Evolutionary conservation across 2,797 vertebrate genomes (phyloP), one percentile per base, ranked within the genome.

Genomic region (Diplodus puntazzo): DNA sequence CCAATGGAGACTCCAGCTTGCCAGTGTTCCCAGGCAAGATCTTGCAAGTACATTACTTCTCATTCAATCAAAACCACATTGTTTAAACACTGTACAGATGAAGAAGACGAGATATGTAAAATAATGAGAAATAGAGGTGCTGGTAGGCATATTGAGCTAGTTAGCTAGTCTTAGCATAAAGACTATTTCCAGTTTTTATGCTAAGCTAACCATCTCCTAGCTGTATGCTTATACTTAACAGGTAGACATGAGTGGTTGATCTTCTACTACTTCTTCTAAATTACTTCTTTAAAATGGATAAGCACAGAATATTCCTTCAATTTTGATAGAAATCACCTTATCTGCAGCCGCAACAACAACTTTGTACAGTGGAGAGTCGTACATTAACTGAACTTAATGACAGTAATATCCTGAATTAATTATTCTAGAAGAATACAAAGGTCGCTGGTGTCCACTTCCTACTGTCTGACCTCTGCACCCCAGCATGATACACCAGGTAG

Each of bases 401-500:
- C 16, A 60, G 4, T 10, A 53, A 27, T 17, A 30, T 9, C n/a
- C 53, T 6, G 49, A 66, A 58, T 66, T 13, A 20, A 20, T 21
- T 43, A 16, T 80, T 39, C 60, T 25, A 3, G 74, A 69, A 55
- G 42, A 43, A 21, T 55, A 42, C 39, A 68, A 45, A 43, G n/a
- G 34, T 69, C 43, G 20, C 27, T 68, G 4, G 64, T 34, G 61
- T 49, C 76, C 79, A 81, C 66, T 73, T 79, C 69, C 60, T 25
- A 27, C n/a, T 34, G 50, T 85, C 74, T 48, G 74, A 75, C 67
- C 69, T 75, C 79, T 62, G 63, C 57, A 81, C 60, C 84, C 55
- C 82, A 60, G 57, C 69, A 82, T 43, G 18, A 76, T 43, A 70
- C 54, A 7, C 12, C 77, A 80, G 74, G 80, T 83, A 84, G 73